Percentiles rank a stretch among this genome's conserved stretches.
Conservation (phyloP, 2,113 vertebrate species). For the Anhinga rufa region DNA sequence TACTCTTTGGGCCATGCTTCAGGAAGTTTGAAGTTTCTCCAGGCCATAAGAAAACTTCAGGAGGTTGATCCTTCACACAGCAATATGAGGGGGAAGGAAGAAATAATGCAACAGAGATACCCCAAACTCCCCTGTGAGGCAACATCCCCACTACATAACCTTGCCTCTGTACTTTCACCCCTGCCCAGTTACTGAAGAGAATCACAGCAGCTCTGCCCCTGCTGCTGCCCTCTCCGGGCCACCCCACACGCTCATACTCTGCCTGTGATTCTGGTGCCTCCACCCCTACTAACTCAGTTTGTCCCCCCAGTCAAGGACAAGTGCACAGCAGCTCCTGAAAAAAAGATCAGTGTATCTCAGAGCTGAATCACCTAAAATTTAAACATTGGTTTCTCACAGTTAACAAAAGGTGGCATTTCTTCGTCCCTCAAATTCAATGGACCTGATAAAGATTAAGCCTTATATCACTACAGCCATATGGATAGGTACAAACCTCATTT, state of each 20-base stretch:
- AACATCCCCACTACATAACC: neutral
- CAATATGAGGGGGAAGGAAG: neutral
- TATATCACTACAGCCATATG: neutral
- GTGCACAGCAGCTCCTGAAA: neutral
- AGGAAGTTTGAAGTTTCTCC: neutral
- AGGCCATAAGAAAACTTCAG: neutral
- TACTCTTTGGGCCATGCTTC: neutral
- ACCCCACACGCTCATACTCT: neutral
- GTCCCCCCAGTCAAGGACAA: neutral
- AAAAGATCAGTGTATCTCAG: neutral
- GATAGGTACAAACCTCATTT: neutral
- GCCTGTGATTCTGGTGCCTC: neutral
- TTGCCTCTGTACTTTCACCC: neutral
- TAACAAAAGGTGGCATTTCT: neutral
- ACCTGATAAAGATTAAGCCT: neutral
- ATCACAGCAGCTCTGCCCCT: neutral
- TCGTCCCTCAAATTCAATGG: neutral
- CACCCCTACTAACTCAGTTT: neutral
- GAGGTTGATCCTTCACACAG: neutral
- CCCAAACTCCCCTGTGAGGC: neutral
- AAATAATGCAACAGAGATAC: neutral
- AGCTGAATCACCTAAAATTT: neutral
- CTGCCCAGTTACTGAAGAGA: neutral
- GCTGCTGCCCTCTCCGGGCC: neutral
- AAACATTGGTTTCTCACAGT: neutral